Evolutionary conservation across 1,140 invertebrate genomes (phyloP), one percentile per base, ranked within the genome.

Genomic region (fruit fly (Drosophila melanogaster)): DNA sequence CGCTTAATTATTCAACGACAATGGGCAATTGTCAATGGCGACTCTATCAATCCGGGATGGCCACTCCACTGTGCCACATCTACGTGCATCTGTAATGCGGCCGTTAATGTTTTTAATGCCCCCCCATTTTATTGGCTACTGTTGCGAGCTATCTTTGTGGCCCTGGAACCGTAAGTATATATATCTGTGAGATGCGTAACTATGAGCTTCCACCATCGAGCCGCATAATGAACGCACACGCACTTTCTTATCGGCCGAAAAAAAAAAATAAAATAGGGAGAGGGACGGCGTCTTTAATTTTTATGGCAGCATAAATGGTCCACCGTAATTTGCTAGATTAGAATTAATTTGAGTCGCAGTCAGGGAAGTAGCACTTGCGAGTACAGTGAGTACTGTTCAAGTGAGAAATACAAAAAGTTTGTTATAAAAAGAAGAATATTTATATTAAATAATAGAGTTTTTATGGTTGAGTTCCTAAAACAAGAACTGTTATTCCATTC

Each of bases 281-380:
- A 15, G 30, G 46, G 57, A 33, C 64, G 67, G 64, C 72, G 75
- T 87, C 83, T 86, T 86, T 86, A 86, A 86, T 89, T 86, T 86
- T 86, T 86, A 86, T 72, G 84, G 77, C 79, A 83, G 71, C 79
- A 83, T 89, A 87, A 86, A 86, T 87, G 83, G 70, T 87, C 70
- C 79, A 61, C 58, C 79, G 76, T 87, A 87, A 86, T 86, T 86
- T 86, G 79, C 76, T 86, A 86, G 79, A 86, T 86, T 86, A 86
- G 83, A 86, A 86, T 86, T 86, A 86, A 86, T 86, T 86, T 86
- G 57, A 72, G 69, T 59, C 73, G 53, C 70, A 57, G 61, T 44
- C 53, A 10, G 69, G 37, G 50, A n/a, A 41, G 7, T 57, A 58
- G 62, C 51, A 55, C 43, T 56, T 58, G 43, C 46, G 26, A 10